Conservation (phyloP, 1,140 invertebrate genomes). For the Bradynema listronoti region DNA sequence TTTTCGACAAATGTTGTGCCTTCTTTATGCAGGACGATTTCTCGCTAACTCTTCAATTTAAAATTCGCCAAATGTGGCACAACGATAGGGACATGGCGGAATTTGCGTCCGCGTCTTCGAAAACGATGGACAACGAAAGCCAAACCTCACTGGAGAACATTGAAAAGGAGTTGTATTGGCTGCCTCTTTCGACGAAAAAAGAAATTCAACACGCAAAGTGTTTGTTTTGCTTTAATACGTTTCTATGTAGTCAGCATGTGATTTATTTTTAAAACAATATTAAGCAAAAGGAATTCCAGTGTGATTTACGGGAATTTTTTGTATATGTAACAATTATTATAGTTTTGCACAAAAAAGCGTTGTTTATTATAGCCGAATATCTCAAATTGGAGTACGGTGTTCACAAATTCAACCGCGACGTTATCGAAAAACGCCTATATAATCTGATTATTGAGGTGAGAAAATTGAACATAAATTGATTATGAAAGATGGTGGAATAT, state of each 20-base stretch:
- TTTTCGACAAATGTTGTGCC: constrained; percentile 19
- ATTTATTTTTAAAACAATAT: constrained; percentile 4
- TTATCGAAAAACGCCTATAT: constrained; percentile 20
- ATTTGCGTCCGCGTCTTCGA: not conserved
- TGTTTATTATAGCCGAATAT: constrained; percentile 28
- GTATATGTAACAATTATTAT: not conserved
- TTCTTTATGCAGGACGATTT: constrained; percentile 31
- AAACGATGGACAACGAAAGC: not conserved
- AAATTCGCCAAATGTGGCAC: constrained; percentile 13
- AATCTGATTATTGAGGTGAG: constrained; percentile 21
- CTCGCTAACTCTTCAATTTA: constrained; percentile 18
- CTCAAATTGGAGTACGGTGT: constrained; percentile 15
- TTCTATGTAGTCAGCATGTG: not conserved
- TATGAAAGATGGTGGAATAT: too few species aligned
- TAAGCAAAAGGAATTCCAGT: not conserved
- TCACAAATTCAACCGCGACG: constrained; percentile 12
- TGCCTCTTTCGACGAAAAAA: constrained; percentile 11
- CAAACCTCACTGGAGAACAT: not conserved
- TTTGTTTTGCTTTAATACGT: not conserved
- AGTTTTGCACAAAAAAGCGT: not conserved
- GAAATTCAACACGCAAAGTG: constrained; percentile 17
- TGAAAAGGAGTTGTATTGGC: constrained; percentile 8
- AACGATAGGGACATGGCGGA: constrained; percentile 14
- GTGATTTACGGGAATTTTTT: not conserved
- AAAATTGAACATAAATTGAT: too few species aligned